phyloP scores from a whole-genome alignment of 2,797 vertebrate species.

The Lindbergichthys nudifrons region DNA sequence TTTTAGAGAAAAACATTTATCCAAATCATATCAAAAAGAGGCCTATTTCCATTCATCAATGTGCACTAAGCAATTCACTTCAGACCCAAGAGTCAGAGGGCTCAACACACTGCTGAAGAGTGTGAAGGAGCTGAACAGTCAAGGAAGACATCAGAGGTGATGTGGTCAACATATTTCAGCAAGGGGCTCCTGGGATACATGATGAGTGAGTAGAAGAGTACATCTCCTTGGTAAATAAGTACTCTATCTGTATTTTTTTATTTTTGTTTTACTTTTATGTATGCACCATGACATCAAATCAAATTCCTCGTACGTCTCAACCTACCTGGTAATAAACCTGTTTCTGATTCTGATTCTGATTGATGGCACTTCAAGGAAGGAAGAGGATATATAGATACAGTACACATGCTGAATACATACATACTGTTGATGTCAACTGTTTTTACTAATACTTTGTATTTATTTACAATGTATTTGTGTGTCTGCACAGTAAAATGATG shows the following conservation, averaged over 20 bases:
- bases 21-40: neutral
- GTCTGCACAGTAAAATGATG: neutral
- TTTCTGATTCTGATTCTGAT: too few species aligned
- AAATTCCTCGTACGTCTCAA: too few species aligned
- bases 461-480: neutral
- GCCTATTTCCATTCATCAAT: conserved; percentile 7
- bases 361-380: conserved; percentile 8
- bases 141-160: conserved; percentile 20
- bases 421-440: neutral
- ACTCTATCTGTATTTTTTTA: neutral
- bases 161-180: conserved; percentile 26
- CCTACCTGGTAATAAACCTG: too few species aligned
- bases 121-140: neutral
- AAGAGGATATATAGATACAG: neutral
- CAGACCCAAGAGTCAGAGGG: neutral
- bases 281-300: too few species aligned
- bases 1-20: neutral
- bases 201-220: conserved; percentile 16
- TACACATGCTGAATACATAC: neutral
- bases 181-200: neutral
- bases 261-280: too few species aligned
- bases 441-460: neutral
- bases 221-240: conserved; percentile 3
- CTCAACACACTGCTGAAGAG: conserved; percentile 15
- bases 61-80: neutral